Base-by-base conservation (phyloP, 2,113 vertebrate genomes). In the Callocephalon fimbriatum region DNA sequence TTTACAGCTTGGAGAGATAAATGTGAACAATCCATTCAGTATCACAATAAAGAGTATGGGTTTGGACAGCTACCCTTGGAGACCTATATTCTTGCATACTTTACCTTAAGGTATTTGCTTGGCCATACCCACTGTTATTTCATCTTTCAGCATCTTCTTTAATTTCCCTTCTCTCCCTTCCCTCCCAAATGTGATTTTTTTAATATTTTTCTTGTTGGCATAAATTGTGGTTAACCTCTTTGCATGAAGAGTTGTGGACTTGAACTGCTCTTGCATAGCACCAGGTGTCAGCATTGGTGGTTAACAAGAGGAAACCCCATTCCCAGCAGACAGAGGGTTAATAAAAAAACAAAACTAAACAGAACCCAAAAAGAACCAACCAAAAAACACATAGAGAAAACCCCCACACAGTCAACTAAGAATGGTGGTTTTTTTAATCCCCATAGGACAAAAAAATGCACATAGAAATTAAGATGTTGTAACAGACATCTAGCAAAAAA, bases 211-310 rank as follows among this genome's bases (percentile, higher is more conserved):
- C 95, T 94, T 94, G 95, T 96, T 97, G 78, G 50, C 87, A 77
- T 97, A 97, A 95, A 95, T 95, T 86, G 82, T 91, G 94, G 96
- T 97, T 98, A 95, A 93, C 88, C 71, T 94, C 93, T 92, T 59
- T 82, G 76, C 77, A 71, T 93, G 70, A 82, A 15, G 68, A 90
- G 65, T 51, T 89, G 92, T n/a, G 50, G 89, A 87, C 83, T 63
- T 93, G 53, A 92, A 75, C 94, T 87, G 83, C 50, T 94, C 79
- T 93, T 96, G 79, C 79, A 50, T 93, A 88, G 79, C 82, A 88
- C 95, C 97, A 98, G 97, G 95, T 91, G 87, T 88, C 84, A 81
- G 78, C 74, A 42, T 20, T 56, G 32, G 92, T 86, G 93, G 92
- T 98, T 98, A 90, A 47, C 6, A 16, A 91, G 86, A 97, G 96